Percentiles rank a stretch among this genome's conserved stretches.
phyloP scores from a whole-genome alignment of 2,888 invertebrate genomes.

The Polylopha cassiicola region DNA sequence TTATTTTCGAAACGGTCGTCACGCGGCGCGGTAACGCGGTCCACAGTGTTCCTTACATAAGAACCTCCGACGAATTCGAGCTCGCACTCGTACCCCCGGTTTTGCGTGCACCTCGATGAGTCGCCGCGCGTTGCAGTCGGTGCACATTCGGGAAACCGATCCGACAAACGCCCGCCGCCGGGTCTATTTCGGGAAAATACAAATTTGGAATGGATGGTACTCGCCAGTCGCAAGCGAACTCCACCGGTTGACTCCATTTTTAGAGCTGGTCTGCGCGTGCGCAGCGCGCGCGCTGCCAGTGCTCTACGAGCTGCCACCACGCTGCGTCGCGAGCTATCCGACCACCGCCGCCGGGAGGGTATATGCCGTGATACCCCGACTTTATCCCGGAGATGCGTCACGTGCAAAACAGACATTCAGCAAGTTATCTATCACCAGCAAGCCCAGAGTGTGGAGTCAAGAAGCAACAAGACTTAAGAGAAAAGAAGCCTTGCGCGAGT shows the following conservation, averaged over 20 bases:
- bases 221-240: slow-evolving; percentile 73
- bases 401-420: slow-evolving; percentile 22
- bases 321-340: slow-evolving; percentile 68
- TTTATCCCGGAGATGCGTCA: slow-evolving; percentile 47
- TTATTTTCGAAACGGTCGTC: slow-evolving; percentile 74
- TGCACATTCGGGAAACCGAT: slow-evolving; percentile 75
- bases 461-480: slow-evolving; percentile 30
- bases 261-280: slow-evolving; percentile 76
- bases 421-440: slow-evolving; percentile 3
- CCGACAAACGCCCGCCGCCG: slow-evolving; percentile 75
- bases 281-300: slow-evolving; percentile 68
- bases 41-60: slow-evolving; percentile 66
- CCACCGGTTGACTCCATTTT: slow-evolving; percentile 75
- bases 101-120: slow-evolving; percentile 45
- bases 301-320: slow-evolving; percentile 65
- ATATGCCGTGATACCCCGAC: slow-evolving; percentile 34
- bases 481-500: slow-evolving; percentile 79
- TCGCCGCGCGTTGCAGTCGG: slow-evolving; percentile 63
- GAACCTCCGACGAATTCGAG: slow-evolving; percentile 42
- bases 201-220: slow-evolving; percentile 84
- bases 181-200: slow-evolving; percentile 87
- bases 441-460: slow-evolving; percentile 43
- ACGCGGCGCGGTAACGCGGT: slow-evolving; percentile 73
- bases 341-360: slow-evolving; percentile 38
- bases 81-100: slow-evolving; percentile 37